phyloP scores from a whole-genome alignment of 1,140 invertebrate genomes.

The Tetraneura akinire region DNA sequence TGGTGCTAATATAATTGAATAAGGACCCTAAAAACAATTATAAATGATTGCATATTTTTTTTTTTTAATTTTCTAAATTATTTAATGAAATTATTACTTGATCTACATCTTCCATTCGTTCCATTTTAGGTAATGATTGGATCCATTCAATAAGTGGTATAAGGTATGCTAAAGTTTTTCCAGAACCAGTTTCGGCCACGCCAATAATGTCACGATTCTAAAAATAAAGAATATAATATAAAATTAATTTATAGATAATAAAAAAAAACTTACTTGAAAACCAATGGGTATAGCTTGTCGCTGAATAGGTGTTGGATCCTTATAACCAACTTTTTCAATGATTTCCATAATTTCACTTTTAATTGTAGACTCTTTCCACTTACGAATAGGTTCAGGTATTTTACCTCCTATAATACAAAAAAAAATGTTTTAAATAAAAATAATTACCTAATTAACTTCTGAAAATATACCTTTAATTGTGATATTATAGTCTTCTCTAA shows the following conservation, averaged over 20 bases:
- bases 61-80: background rate
- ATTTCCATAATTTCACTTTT: conserved; percentile 91
- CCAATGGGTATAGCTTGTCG: conserved; percentile 99
- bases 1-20: conserved; percentile 97
- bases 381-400: conserved; percentile 94
- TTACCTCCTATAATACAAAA: conserved; percentile 68
- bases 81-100: conserved; percentile 61
- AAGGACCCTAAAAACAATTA: conserved; percentile 77
- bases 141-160: conserved; percentile 98
- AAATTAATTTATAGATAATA: background rate
- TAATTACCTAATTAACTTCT: background rate
- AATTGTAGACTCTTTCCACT: conserved; percentile 93
- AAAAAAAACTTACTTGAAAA: conserved; percentile 62
- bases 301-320: conserved; percentile 98
- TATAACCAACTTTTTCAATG: conserved; percentile 94
- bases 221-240: conserved; percentile 26
- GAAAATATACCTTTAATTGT: conserved; percentile 79
- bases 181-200: conserved; percentile 97
- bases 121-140: conserved; percentile 94
- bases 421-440: conserved; percentile 37
- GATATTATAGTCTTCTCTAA: conserved; percentile 99
- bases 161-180: conserved; percentile 97
- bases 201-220: conserved; percentile 99
- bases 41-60: background rate
- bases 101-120: conserved; percentile 85